These are phyloP conservation scores for Glossophaga mutica DNA, from an alignment of 2,797 vertebrate species.

Conservation along the genomic window DNA sequence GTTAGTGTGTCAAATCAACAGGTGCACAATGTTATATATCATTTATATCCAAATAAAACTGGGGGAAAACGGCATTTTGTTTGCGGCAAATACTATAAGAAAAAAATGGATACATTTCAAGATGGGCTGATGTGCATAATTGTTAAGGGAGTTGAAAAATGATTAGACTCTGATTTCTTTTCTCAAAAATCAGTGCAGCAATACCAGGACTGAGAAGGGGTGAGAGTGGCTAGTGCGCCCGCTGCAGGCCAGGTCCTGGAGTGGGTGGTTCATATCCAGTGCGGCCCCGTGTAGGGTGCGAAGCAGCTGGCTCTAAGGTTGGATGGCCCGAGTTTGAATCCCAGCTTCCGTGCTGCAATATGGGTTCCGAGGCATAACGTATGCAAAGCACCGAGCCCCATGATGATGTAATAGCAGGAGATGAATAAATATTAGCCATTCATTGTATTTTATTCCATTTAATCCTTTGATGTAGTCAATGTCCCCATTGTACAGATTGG, in stretches of 20 bases:
- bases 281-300: background rate
- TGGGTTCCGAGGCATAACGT: background rate
- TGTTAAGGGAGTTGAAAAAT: slow-evolving; percentile 8
- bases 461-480: background rate
- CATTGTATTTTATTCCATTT: background rate
- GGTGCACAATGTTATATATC: background rate
- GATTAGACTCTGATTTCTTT: background rate
- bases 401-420: background rate
- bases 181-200: background rate
- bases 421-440: background rate
- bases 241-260: background rate
- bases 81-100: background rate
- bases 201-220: background rate
- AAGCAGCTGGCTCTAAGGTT: background rate
- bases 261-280: background rate
- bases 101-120: slow-evolving; percentile 23
- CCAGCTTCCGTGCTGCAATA: background rate
- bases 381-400: background rate
- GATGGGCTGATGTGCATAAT: background rate
- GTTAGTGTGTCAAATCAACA: background rate
- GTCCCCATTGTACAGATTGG: background rate
- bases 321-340: background rate
- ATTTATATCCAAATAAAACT: background rate
- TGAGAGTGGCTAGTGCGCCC: background rate
- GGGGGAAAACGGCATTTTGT: background rate